Percentiles rank a stretch among this genome's conserved stretches.
Conservation (phyloP, 2,797 vertebrate genomes). For the Botia almorhae region DNA sequence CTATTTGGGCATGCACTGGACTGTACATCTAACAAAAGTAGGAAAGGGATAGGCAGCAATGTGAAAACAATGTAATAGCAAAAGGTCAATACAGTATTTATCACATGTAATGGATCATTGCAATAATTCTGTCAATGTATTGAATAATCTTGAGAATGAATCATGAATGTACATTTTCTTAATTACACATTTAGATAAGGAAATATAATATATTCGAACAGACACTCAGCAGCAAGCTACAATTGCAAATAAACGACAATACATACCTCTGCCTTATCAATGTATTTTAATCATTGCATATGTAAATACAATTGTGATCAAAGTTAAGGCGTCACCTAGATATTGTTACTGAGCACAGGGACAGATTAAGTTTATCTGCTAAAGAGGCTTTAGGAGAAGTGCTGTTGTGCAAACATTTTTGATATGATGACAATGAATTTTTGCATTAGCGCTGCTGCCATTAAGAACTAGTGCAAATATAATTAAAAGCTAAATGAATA, state of each 20-base stretch:
- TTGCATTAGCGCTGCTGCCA: not conserved
- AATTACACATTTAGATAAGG: not conserved
- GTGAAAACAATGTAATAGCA: not conserved
- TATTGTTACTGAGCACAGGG: not conserved
- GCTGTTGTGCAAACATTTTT: not conserved
- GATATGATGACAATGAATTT: not conserved
- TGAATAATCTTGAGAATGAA: not conserved
- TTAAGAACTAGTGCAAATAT: constrained; percentile 30
- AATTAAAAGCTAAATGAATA: not conserved
- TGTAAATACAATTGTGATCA: not conserved
- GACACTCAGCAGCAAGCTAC: not conserved
- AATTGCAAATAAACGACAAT: not conserved
- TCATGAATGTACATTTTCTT: not conserved
- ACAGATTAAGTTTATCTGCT: not conserved
- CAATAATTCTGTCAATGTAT: not conserved
- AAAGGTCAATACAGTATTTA: not conserved
- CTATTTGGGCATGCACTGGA: not conserved
- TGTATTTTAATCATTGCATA: not conserved
- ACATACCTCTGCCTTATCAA: not conserved
- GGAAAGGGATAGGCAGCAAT: not conserved
- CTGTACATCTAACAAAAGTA: not conserved
- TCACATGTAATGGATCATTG: not conserved
- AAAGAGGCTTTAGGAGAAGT: not conserved
- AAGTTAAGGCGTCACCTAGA: not conserved
- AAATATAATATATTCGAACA: not conserved